A percentile compares a stretch with the other conserved stretches of the same genome.
phyloP scores from a whole-genome alignment of 2,888 invertebrate species.

The Tuta absoluta region DNA sequence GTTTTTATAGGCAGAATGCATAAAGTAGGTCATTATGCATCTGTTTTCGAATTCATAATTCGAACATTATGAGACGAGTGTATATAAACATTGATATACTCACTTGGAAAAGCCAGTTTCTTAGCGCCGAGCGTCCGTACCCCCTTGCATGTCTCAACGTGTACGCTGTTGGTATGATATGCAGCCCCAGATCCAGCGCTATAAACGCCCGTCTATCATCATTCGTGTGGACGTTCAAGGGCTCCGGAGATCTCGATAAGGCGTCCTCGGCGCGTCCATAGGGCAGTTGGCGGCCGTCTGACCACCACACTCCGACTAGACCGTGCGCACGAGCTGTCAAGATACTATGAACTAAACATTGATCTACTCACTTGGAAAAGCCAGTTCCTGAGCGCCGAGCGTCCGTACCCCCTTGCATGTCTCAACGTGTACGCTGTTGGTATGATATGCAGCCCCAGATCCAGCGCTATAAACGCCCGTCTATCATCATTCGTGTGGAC shows the following conservation, averaged over 20 bases:
- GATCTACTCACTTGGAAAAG: conserved; percentile 86
- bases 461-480: conserved; percentile 96
- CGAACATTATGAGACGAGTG: no score
- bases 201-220: conserved; percentile 98
- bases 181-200: conserved; percentile 96
- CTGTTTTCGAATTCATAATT: no score
- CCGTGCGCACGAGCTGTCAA: no score
- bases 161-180: conserved; percentile 93
- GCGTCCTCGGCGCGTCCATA: no score
- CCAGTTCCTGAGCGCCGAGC: conserved; percentile 98
- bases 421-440: conserved; percentile 95
- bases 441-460: conserved; percentile 94
- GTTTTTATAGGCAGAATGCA: no score
- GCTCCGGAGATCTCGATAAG: conserved; percentile 85
- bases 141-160: conserved; percentile 96
- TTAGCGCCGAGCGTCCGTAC: conserved; percentile 94
- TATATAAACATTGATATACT: no score
- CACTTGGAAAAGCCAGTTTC: conserved; percentile 98
- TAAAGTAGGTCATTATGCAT: no score
- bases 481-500: conserved; percentile 98
- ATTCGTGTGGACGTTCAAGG: conserved; percentile 96
- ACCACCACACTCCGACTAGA: no score
- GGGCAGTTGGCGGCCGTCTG: no score
- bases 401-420: conserved; percentile 95
- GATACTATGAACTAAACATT: no score